A percentile compares a stretch with the other conserved stretches of the same genome.
These are phyloP conservation scores for Aplochiton taeniatus DNA, from an alignment of 2,797 vertebrate species.

Conservation along the genomic window DNA sequence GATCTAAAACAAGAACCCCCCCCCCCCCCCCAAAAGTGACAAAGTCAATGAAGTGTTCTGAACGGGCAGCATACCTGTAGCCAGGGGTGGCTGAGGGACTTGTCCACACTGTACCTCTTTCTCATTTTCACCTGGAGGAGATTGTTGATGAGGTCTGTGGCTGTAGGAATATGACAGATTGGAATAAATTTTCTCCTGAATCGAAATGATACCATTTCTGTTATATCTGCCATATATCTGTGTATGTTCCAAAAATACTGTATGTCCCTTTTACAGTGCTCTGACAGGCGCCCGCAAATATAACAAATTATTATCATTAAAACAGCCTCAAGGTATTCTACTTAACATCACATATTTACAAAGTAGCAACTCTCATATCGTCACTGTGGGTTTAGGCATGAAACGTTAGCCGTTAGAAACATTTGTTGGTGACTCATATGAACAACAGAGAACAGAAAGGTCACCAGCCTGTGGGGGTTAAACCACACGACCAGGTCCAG, in stretches of 20 bases:
- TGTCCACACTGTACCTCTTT: slow-evolving; percentile 97
- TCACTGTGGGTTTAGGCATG: too few species aligned
- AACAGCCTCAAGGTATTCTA: too few species aligned
- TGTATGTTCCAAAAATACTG: too few species aligned
- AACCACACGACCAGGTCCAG: slow-evolving; percentile 32
- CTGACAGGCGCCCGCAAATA: too few species aligned
- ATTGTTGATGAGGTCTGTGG: slow-evolving; percentile 97
- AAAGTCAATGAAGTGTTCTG: too few species aligned
- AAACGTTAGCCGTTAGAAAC: slow-evolving; percentile 17
- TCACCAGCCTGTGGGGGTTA: slow-evolving; percentile 21
- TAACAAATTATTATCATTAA: too few species aligned
- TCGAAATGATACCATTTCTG: not conserved
- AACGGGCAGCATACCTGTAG: slow-evolving; percentile 82
- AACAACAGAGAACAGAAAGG: slow-evolving; percentile 26
- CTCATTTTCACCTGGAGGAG: slow-evolving; percentile 99
- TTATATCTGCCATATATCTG: too few species aligned
- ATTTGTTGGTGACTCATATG: slow-evolving; percentile 53
- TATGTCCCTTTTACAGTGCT: too few species aligned
- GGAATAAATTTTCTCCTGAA: too few species aligned
- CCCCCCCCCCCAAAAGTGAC: not conserved
- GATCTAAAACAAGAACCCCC: not conserved
- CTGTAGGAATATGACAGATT: slow-evolving; percentile 63
- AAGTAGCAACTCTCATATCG: too few species aligned
- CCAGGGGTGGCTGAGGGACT: slow-evolving; percentile 98
- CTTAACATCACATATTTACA: too few species aligned